Evolutionary conservation across 35 echinoderm and acorn worm species (phyloP).

Genomic region (Anneissia japonica): DNA sequence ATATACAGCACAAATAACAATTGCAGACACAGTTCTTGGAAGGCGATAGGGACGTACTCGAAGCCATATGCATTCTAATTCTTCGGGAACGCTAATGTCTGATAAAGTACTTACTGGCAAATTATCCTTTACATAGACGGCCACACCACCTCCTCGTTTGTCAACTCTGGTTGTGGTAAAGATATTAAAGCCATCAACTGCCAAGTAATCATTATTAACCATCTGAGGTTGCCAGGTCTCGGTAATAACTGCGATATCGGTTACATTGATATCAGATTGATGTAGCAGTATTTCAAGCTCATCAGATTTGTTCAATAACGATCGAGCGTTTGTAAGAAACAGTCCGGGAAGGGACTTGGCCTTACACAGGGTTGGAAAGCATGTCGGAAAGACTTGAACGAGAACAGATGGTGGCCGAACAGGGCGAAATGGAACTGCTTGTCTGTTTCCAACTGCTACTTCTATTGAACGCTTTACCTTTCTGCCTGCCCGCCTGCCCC

Average conservation of each 20-base stretch:
- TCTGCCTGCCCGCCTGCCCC: too few relatives aligned
- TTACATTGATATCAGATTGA: not conserved
- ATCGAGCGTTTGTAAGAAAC: not conserved
- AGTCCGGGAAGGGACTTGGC: not conserved
- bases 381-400: too few relatives aligned
- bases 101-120: not conserved
- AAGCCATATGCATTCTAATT: not conserved
- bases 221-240: constrained; percentile 9
- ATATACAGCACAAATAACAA: not conserved
- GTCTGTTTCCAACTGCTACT: too few relatives aligned
- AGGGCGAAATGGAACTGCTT: too few relatives aligned
- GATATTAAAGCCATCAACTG: too few relatives aligned
- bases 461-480: too few relatives aligned
- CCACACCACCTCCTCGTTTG: constrained; percentile 27
- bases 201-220: not conserved
- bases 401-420: too few relatives aligned
- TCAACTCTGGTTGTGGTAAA: constrained; percentile 6
- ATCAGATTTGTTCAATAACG: constrained; percentile 27
- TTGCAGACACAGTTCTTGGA: not conserved
- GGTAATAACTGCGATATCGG: constrained; percentile 13
- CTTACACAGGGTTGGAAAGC: too few relatives aligned
- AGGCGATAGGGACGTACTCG: not conserved
- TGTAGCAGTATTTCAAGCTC: constrained; percentile 16
- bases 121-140: constrained; percentile 26
- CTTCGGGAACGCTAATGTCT: not conserved